These are phyloP conservation scores for Ectropis crepuscularia DNA, from an alignment of 2,888 invertebrate species.

Conservation along the genomic window DNA sequence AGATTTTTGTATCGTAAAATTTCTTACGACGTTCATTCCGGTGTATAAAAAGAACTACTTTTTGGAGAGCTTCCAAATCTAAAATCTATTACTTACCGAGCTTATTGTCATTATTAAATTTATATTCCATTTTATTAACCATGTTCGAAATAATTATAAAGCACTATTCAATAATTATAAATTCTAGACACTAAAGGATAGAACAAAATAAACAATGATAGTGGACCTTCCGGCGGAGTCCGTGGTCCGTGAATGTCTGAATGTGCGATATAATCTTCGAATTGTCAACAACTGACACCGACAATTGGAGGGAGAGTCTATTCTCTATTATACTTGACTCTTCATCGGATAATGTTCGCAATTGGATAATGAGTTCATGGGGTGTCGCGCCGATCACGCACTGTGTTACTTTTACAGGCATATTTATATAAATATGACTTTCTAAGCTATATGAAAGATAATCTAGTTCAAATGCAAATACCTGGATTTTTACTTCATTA, in stretches of 20 bases:
- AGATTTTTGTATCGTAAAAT: constrained; percentile 14
- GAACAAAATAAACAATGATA: constrained; percentile 2
- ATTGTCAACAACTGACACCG: constrained; percentile 16
- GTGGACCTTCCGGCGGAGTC: constrained; percentile 24
- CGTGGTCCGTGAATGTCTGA: constrained; percentile 25
- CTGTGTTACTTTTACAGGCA: constrained; percentile 8
- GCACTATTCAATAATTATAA: constrained; percentile 1
- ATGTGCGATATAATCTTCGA: constrained; percentile 30
- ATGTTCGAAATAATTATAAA: constrained; percentile 15
- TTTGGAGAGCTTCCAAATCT: constrained; percentile 36
- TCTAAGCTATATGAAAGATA: neutral
- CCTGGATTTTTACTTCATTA: too few species aligned
- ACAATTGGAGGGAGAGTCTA: constrained; percentile 40
- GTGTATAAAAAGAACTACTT: constrained; percentile 28
- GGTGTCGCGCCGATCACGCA: constrained; percentile 30
- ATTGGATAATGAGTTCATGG: constrained; percentile 37
- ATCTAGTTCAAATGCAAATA: too few species aligned
- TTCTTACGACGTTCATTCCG: constrained; percentile 16
- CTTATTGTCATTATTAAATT: constrained; percentile 41
- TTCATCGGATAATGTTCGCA: constrained; percentile 31
- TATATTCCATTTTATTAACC: constrained; percentile 37
- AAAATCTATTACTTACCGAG: constrained; percentile 38
- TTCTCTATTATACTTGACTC: constrained; percentile 38
- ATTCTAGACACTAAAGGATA: neutral
- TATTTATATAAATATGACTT: neutral